Percentiles rank a stretch among this genome's conserved stretches.
Conservation (phyloP, 35 echinoderm and acorn worm genomes). For the Heliocidaris erythrogramma region DNA sequence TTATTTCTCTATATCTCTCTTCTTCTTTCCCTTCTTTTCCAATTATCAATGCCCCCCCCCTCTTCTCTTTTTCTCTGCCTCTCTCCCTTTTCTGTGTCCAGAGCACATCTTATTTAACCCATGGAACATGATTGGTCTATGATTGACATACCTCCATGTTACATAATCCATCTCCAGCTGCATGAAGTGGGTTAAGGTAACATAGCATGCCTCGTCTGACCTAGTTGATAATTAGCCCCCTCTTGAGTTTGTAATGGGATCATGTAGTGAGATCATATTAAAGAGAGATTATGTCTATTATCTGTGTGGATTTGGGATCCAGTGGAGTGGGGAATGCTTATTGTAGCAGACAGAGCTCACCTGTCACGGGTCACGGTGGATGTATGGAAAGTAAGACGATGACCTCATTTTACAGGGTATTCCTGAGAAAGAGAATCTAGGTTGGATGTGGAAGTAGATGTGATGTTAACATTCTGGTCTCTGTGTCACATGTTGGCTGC, state of each 20-base stretch:
- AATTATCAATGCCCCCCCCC: neutral
- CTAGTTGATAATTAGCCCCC: conserved; percentile 9
- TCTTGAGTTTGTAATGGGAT: conserved; percentile 11
- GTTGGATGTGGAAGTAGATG: neutral
- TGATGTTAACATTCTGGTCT: neutral
- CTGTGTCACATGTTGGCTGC: neutral
- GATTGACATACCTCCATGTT: neutral
- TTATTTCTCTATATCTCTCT: neutral
- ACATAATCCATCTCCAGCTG: neutral
- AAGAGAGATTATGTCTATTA: neutral
- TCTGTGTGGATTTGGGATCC: neutral
- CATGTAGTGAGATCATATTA: neutral
- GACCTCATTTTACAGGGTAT: neutral
- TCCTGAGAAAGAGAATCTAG: neutral
- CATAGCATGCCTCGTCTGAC: neutral
- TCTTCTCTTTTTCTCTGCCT: neutral
- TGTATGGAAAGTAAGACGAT: neutral
- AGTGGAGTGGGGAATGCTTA: neutral
- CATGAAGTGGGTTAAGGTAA: conserved; percentile 10
- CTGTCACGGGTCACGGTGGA: neutral
- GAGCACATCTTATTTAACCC: neutral
- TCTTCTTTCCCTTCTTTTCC: neutral
- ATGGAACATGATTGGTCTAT: neutral
- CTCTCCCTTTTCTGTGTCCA: neutral
- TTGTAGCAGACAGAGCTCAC: neutral